Evolutionary conservation across 2,888 invertebrate species (phyloP), one percentile per base, ranked within the genome.

Genomic region (Blomia tropicalis): DNA sequence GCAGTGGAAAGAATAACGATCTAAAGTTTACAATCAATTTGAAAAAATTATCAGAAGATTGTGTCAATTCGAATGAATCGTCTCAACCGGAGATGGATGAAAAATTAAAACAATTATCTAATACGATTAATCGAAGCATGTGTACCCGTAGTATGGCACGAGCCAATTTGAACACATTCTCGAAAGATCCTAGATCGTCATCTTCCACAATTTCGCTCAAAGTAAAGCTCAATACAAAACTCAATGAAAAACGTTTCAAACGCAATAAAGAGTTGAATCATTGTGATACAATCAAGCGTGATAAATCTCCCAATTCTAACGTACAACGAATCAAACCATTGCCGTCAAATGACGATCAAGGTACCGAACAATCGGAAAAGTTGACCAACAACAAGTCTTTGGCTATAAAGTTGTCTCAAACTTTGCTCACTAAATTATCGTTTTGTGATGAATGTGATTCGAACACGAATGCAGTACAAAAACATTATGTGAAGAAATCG

Each of bases 11-110:
- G 7, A 47, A 47, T 22, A 47, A 47, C 7, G 23, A 47, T 14
- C n/a, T 47, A 19, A 47, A 47, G 51, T 27, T 47, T 7, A 47
- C 51, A 47, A 47, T 47, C 51, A 47, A 47, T 27, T 47, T 47
- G 51, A 47, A 47, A 19, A 47, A 47, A 27, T 27, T 47, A 14
- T 47, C 51, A 7, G 51, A 47, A 19, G 51, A 47, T 11, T 11
- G 51, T 27, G 27, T 7, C 7, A 19, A 27, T 47, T 7, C 7
- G 7, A n/a, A 19, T 27, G 27, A 17, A n/a, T n/a, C n/a, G n/a
- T n/a, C n/a, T n/a, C n/a, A n/a, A n/a, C n/a, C n/a, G n/a, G n/a
- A n/a, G n/a, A n/a, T n/a, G n/a, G n/a, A n/a, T n/a, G n/a, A n/a
- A n/a, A n/a, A n/a, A n/a, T n/a, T n/a, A n/a, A n/a, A n/a, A n/a